These are phyloP conservation scores for Apostichopus leukothele DNA, from an alignment of 53 echinoderm and acorn worm species.

Conservation along the genomic window DNA sequence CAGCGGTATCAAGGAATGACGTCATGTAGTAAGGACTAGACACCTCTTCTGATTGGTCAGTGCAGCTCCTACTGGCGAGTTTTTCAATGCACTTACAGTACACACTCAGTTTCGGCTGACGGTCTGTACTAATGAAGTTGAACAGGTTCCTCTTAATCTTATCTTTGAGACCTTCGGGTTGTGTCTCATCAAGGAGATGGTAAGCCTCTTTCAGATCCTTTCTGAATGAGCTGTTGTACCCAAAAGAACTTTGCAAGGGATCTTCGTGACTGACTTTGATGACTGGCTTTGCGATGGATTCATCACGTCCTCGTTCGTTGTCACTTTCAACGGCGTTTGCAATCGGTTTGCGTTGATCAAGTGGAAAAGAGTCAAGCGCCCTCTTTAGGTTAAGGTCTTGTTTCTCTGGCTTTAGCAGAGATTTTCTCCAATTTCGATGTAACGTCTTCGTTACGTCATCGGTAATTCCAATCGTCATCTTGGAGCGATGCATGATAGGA, in stretches of 20 bases:
- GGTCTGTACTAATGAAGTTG: not conserved
- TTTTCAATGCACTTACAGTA: not conserved
- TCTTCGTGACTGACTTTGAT: too few species aligned
- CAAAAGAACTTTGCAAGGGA: too few species aligned
- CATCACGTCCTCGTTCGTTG: too few species aligned
- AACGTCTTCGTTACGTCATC: not conserved
- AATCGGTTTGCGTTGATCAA: too few species aligned
- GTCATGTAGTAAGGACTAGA: not conserved
- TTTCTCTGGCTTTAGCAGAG: not conserved
- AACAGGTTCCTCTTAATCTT: not conserved
- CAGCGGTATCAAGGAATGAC: not conserved
- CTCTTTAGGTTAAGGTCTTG: too few species aligned
- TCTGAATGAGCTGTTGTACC: not conserved
- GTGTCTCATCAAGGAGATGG: not conserved
- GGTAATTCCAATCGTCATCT: not conserved
- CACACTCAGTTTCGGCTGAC: not conserved
- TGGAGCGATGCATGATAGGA: not conserved
- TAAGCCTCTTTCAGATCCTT: conserved; percentile 1
- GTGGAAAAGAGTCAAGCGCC: too few species aligned
- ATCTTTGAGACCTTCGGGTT: not conserved
- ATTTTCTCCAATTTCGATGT: not conserved
- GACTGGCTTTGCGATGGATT: too few species aligned
- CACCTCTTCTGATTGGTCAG: not conserved
- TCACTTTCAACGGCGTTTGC: too few species aligned
- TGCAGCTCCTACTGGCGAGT: not conserved